Conservation (phyloP, 2,113 vertebrate genomes). For the Embiotoca jacksoni region DNA sequence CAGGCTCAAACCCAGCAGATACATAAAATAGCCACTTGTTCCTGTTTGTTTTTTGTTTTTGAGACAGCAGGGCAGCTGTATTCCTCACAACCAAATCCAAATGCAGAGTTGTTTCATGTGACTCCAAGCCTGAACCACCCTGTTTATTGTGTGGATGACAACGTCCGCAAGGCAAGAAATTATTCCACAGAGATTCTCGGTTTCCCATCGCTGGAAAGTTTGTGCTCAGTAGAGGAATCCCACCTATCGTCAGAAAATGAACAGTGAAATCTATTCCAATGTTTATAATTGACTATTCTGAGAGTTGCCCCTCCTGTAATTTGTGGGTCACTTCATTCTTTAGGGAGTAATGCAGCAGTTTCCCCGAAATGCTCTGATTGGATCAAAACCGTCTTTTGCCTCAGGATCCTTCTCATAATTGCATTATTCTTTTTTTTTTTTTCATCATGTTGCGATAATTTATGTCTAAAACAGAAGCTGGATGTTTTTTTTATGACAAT, state of each 20-base stretch:
- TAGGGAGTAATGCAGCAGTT: not conserved
- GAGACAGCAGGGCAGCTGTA: not conserved
- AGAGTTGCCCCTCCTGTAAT: conserved; percentile 1
- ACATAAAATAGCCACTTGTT: not conserved
- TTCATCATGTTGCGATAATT: not conserved
- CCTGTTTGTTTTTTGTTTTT: not conserved
- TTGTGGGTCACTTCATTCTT: conserved; percentile 10
- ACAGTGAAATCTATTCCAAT: not conserved
- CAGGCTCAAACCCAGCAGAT: not conserved
- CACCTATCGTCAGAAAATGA: conserved; percentile 15
- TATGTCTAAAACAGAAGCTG: not conserved
- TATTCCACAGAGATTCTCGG: not conserved
- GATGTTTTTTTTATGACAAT: not conserved
- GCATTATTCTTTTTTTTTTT: not conserved
- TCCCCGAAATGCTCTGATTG: conserved; percentile 2
- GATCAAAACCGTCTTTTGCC: not conserved
- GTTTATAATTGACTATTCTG: conserved; percentile 1
- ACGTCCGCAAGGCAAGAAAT: not conserved
- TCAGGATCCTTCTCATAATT: not conserved
- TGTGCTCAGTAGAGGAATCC: not conserved
- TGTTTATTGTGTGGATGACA: not conserved
- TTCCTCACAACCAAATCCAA: conserved; percentile 5
- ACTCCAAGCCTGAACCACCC: not conserved
- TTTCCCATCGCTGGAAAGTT: not conserved
- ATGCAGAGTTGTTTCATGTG: not conserved